These are phyloP conservation scores for Sepioteuthis lessoniana DNA, from an alignment of 2,888 invertebrate species.

Conservation along the genomic window DNA sequence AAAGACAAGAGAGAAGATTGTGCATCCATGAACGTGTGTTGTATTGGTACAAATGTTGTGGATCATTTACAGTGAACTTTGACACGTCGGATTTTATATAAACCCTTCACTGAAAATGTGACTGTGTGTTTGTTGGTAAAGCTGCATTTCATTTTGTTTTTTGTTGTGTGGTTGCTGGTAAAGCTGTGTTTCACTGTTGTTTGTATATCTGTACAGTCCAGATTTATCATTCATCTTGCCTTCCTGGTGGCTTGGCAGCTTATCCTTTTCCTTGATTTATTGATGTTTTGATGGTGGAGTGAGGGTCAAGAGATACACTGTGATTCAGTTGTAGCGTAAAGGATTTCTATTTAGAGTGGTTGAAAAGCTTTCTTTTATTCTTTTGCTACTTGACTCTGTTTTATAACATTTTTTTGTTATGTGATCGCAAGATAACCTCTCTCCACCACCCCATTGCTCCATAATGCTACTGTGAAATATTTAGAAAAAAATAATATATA, in stretches of 20 bases:
- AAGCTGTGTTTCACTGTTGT: not conserved
- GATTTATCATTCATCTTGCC: not conserved
- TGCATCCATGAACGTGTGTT: not conserved
- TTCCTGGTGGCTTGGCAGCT: not conserved
- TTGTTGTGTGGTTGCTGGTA: not conserved
- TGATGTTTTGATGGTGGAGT: too few relatives aligned
- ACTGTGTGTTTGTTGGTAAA: not conserved
- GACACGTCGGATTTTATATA: constrained; percentile 3
- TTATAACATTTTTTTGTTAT: too few relatives aligned
- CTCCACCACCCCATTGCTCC: too few relatives aligned
- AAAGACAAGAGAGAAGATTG: not conserved
- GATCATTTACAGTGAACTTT: constrained; percentile 10
- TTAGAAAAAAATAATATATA: too few relatives aligned
- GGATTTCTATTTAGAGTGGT: too few relatives aligned
- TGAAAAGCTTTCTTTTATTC: too few relatives aligned
- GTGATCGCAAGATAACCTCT: too few relatives aligned
- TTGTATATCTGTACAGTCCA: not conserved
- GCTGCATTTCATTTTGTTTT: not conserved
- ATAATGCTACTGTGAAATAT: too few relatives aligned
- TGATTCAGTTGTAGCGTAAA: too few relatives aligned
- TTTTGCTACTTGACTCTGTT: too few relatives aligned
- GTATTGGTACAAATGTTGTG: not conserved
- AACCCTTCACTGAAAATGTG: not conserved
- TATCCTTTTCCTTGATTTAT: too few relatives aligned
- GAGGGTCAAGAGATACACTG: too few relatives aligned